Evolutionary conservation across 2,888 invertebrate genomes (phyloP).

Genomic region (Odontomyia ornata): DNA sequence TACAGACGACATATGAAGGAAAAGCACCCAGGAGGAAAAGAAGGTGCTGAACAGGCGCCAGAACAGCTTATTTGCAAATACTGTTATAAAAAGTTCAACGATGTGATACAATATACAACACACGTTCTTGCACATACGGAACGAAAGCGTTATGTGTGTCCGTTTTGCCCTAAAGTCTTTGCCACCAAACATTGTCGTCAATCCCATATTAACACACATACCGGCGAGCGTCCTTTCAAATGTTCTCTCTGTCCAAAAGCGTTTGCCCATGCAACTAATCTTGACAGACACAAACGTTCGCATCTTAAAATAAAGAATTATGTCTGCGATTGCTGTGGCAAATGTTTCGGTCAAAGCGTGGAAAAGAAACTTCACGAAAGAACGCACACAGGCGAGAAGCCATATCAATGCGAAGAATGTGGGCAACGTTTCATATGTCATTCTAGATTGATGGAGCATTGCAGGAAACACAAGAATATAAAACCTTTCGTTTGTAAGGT

Average conservation of each 20-base stretch:
- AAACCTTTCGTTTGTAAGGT: conserved; percentile 56
- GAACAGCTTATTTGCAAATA: conserved; percentile 9
- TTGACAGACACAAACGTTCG: conserved; percentile 16
- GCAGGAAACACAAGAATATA: conserved; percentile 58
- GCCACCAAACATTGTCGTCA: not conserved
- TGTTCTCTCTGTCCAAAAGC: conserved; percentile 39
- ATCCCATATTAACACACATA: conserved; percentile 11
- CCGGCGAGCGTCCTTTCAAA: conserved; percentile 28
- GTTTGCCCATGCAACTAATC: conserved; percentile 40
- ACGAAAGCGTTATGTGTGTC: conserved; percentile 1
- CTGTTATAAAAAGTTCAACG: conserved; percentile 21
- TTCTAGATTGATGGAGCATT: conserved; percentile 57
- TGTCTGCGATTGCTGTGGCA: conserved; percentile 52
- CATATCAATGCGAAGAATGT: conserved; percentile 59
- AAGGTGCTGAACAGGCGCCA: not conserved
- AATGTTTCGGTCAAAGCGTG: conserved; percentile 56
- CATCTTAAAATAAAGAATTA: conserved; percentile 38
- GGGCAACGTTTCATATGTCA: conserved; percentile 58
- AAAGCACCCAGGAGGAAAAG: no score
- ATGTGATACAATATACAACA: not conserved
- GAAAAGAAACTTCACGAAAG: conserved; percentile 56
- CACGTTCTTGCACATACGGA: conserved; percentile 9
- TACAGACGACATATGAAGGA: no score
- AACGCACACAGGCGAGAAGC: conserved; percentile 56
- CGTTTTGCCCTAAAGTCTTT: conserved; percentile 26